A percentile compares a stretch with the other conserved stretches of the same genome.
Evolutionary conservation across 2,113 vertebrate species (phyloP).

Genomic region (Hippolais icterina): DNA sequence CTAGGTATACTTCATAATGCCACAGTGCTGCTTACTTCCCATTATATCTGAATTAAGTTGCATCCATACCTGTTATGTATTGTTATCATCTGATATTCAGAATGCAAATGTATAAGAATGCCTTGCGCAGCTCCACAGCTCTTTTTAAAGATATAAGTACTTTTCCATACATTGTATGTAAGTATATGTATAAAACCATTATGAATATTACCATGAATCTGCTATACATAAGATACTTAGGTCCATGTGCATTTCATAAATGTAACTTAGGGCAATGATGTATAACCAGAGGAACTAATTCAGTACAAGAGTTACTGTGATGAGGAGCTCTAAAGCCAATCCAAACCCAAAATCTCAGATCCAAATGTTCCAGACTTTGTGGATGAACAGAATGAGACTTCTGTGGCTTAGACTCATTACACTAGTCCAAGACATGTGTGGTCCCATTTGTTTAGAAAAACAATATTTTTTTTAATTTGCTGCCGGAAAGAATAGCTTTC

Average conservation of each 20-base stretch:
- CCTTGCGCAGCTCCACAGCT: background rate
- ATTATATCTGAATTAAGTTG: background rate
- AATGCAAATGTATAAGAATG: background rate
- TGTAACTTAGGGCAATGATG: background rate
- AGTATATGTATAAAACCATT: background rate
- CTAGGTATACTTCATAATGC: background rate
- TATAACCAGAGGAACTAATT: background rate
- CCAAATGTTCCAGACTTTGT: background rate
- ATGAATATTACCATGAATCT: background rate
- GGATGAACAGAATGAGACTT: background rate
- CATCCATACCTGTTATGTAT: background rate
- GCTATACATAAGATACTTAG: background rate
- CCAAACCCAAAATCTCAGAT: background rate
- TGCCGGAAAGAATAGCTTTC: constrained; percentile 5
- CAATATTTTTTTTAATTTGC: background rate
- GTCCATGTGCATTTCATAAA: background rate
- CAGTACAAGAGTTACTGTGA: background rate
- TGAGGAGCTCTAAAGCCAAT: background rate
- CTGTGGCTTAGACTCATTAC: background rate
- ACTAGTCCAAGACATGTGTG: background rate
- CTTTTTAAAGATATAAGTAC: background rate
- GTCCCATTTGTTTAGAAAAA: constrained; percentile 22
- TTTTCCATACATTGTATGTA: background rate
- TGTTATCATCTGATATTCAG: background rate
- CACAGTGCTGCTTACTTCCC: background rate